These are phyloP conservation scores for Ephestia elutella DNA, from an alignment of 1,140 invertebrate species.

Conservation along the genomic window DNA sequence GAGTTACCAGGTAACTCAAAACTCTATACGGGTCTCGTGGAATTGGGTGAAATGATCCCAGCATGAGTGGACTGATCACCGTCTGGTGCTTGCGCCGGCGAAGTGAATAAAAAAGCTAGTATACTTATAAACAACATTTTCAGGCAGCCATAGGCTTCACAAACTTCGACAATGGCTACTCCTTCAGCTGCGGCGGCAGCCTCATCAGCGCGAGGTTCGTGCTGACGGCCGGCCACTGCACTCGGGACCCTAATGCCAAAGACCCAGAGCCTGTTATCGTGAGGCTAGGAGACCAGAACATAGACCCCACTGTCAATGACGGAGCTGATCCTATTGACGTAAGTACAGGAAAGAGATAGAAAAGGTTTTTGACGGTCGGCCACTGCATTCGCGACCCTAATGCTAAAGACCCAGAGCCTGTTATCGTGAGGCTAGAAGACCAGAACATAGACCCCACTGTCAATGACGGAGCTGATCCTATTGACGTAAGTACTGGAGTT, in stretches of 20 bases:
- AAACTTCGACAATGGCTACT: conserved; percentile 32
- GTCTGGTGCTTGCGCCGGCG: too few relatives aligned
- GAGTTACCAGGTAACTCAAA: too few relatives aligned
- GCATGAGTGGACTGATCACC: too few relatives aligned
- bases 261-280: conserved; percentile 39
- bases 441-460: conserved; percentile 51
- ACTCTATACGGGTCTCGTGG: too few relatives aligned
- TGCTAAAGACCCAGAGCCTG: conserved; percentile 25
- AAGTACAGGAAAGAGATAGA: too few relatives aligned
- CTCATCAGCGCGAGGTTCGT: conserved; percentile 54
- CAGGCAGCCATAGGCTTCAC: conserved; percentile 61
- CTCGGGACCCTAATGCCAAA: conserved; percentile 18
- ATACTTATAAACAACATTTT: too few relatives aligned
- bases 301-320: conserved; percentile 40
- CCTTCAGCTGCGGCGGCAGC: conserved; percentile 49
- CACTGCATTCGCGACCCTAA: conserved; percentile 39
- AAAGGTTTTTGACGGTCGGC: conserved; percentile 48
- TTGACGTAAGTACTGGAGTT: conserved; percentile 52
- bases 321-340: conserved; percentile 47
- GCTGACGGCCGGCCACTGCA: conserved; percentile 53
- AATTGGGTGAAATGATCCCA: too few relatives aligned
- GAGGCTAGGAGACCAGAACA: conserved; percentile 58
- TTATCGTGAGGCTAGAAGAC: conserved; percentile 56
- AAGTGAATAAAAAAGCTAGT: too few relatives aligned
- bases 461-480: conserved; percentile 34